Conservation (phyloP, 2,113 vertebrate species). For the Elephantulus edwardii region DNA sequence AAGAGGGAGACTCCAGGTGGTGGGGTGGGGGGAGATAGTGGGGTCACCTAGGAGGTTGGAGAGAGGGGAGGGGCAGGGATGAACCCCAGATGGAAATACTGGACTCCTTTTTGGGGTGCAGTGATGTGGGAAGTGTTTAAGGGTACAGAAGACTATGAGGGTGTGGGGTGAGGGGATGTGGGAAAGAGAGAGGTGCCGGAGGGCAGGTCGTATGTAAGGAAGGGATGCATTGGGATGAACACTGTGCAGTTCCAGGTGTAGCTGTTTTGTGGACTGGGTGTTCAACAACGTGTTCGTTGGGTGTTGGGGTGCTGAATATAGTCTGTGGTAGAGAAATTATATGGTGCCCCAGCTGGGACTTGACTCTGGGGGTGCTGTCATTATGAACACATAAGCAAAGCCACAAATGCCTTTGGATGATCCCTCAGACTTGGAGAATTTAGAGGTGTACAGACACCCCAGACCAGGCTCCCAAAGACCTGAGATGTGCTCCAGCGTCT, state of each 20-base stretch:
- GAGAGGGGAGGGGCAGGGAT: background rate
- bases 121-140: background rate
- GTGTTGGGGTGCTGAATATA: background rate
- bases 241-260: background rate
- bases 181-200: background rate
- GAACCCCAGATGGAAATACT: background rate
- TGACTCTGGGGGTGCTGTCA: background rate
- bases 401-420: background rate
- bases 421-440: background rate
- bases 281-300: accelerated
- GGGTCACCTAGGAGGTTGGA: background rate
- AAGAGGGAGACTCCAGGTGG: background rate
- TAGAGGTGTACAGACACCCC: background rate
- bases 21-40: background rate
- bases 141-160: background rate
- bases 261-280: background rate
- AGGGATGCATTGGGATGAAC: background rate
- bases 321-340: background rate
- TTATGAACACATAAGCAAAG: background rate
- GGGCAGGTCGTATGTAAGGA: too few relatives aligned
- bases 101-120: background rate
- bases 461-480: background rate
- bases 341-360: background rate
- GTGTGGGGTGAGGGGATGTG: too few relatives aligned
- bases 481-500: background rate